A percentile compares a stretch with the other conserved stretches of the same genome.
Conservation (phyloP, 2,113 vertebrate species). For the Chascanopsetta lugubris region DNA sequence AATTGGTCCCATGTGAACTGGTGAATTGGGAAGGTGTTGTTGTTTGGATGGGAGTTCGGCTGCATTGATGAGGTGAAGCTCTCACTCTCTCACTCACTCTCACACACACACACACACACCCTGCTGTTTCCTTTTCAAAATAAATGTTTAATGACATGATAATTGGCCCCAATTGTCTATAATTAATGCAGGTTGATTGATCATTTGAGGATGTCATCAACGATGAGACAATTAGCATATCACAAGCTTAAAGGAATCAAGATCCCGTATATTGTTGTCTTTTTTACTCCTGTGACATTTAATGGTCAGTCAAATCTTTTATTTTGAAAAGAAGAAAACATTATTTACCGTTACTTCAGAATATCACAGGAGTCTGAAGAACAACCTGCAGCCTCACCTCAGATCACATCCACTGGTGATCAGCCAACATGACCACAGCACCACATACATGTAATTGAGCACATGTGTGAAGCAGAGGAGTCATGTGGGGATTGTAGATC, state of each 20-base stretch:
- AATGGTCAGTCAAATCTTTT: conserved; percentile 6
- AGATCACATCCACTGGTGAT: background rate
- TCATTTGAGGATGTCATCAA: conserved; percentile 19
- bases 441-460: background rate
- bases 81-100: conserved; percentile 27
- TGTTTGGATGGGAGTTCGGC: conserved; percentile 46
- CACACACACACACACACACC: conserved; percentile 7
- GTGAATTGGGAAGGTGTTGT: conserved; percentile 59
- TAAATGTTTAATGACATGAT: conserved; percentile 16
- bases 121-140: conserved; percentile 8
- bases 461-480: background rate
- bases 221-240: conserved; percentile 21
- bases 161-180: conserved; percentile 35
- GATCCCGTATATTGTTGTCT: background rate
- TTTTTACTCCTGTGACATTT: conserved; percentile 11
- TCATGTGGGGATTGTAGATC: background rate
- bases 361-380: no score
- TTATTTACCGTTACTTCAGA: background rate
- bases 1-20: conserved; percentile 63
- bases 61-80: conserved; percentile 7
- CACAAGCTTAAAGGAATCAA: background rate
- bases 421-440: background rate
- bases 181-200: conserved; percentile 32
- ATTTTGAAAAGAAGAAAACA: background rate
- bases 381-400: no score